These are phyloP conservation scores for Rachycentron canadum DNA, from an alignment of 2,797 vertebrate genomes.

Conservation along the genomic window DNA sequence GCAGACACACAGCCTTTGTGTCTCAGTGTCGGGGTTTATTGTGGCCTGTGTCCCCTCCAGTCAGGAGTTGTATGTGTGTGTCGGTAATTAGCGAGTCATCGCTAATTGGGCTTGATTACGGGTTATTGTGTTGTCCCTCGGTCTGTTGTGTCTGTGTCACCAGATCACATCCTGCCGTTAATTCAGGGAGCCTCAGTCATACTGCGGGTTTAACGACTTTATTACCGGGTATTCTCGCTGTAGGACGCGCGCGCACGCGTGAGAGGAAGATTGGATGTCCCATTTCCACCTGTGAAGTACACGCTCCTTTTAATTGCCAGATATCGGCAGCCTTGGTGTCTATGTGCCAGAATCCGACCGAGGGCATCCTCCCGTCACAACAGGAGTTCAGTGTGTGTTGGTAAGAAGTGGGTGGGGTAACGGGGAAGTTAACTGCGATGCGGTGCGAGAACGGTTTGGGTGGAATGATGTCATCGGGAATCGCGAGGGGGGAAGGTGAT, in stretches of 20 bases:
- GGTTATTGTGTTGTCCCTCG: constrained; percentile 61
- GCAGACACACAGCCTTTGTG: constrained; percentile 69
- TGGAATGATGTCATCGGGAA: constrained; percentile 86
- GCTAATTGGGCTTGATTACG: constrained; percentile 79
- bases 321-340: constrained; percentile 37
- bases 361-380: constrained; percentile 48
- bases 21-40: constrained; percentile 78
- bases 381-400: constrained; percentile 27
- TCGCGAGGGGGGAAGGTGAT: constrained; percentile 73
- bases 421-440: constrained; percentile 74
- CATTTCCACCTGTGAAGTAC: constrained; percentile 40
- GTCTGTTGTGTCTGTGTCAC: constrained; percentile 70
- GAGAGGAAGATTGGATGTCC: constrained; percentile 11
- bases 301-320: constrained; percentile 9
- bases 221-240: constrained; percentile 43
- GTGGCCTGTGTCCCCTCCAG: constrained; percentile 55
- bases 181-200: constrained; percentile 60
- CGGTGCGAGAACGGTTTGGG: constrained; percentile 69
- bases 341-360: constrained; percentile 31
- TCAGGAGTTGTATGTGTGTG: constrained; percentile 52
- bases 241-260: constrained; percentile 10
- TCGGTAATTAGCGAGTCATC: constrained; percentile 79
- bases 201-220: constrained; percentile 75
- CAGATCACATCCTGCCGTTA: constrained; percentile 72
- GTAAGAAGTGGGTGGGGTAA: constrained; percentile 74